Base-by-base conservation (phyloP, 2,888 invertebrate species). In the Monochamus alternatus region DNA sequence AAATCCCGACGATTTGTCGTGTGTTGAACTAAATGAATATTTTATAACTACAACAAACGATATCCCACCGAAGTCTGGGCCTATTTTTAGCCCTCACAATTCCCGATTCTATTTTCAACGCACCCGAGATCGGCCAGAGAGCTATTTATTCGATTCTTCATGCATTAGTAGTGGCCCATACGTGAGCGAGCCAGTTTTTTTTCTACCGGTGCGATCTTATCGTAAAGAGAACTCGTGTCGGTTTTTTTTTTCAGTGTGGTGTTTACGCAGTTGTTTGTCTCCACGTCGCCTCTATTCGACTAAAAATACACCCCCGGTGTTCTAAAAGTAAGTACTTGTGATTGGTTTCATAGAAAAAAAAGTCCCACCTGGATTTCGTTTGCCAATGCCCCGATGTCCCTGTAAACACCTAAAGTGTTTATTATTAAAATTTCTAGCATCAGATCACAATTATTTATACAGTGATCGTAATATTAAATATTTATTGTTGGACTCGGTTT, bases 91-190 rank as follows among this genome's bases (percentile, higher is more conserved):
- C 77, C 59, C 14, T 3, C 55, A 80, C 80, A 78, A 80, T 80
- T 73, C 80, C 74, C 78, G 73, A 78, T 80, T 78, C 72, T 80
- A 80, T 80, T 80, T 80, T 77, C 32, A 76, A 80, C 64, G 47
- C 66, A 66, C 3, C 59, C 55, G 47, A 60, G 59, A 69, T 31
- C 31, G 69, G 47, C 71, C 32, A 31, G 52, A 31, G 52, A 51
- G 30, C 62, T 22, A 38, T 62, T 44, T 63, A 62, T 51, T 63
- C 22, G 44, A 47, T 47, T 60, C 69, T 44, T 60, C 38, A 2
- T 38, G 38, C 7, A 7, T 38, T 38, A 38, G 38, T 38, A 38
- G 38, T 44, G 12, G 59, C 59, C 32, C 47, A 60, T n/a, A 38
- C 14, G 9, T 22, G 32, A 10, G 43, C 68, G 58, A 30, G 55